phyloP scores from a whole-genome alignment of 2,797 vertebrate species.

The Leuciscus waleckii region DNA sequence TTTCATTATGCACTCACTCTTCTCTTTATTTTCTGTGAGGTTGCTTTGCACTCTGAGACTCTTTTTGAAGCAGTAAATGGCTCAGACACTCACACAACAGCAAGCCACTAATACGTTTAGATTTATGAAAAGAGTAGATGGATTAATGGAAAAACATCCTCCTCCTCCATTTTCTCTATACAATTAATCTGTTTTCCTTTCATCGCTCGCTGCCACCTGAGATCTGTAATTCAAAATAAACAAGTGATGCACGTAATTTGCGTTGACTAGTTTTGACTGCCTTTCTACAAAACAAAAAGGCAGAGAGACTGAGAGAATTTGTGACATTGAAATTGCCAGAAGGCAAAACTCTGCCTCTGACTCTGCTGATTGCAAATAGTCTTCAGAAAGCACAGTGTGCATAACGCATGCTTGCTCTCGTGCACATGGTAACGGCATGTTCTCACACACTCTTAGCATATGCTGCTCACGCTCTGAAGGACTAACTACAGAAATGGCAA shows the following conservation, averaged over 20 bases:
- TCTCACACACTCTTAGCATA: constrained; percentile 61
- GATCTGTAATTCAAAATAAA: background rate
- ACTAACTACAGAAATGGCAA: constrained; percentile 61
- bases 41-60: background rate
- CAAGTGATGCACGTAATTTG: constrained; percentile 45
- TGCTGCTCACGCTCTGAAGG: constrained; percentile 56
- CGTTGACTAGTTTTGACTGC: constrained; percentile 11
- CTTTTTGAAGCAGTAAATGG: background rate
- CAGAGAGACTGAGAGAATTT: constrained; percentile 51
- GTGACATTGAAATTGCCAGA: constrained; percentile 51
- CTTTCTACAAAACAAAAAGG: constrained; percentile 30
- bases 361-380: constrained; percentile 49
- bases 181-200: background rate
- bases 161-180: constrained; percentile 32
- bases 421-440: constrained; percentile 45
- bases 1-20: background rate
- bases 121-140: constrained; percentile 37
- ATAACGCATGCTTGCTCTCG: constrained; percentile 62
- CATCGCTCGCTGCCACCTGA: background rate
- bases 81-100: constrained; percentile 9
- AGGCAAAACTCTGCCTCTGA: constrained; percentile 52
- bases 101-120: background rate
- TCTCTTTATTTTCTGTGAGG: background rate
- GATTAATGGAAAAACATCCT: constrained; percentile 62
- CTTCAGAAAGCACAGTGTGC: constrained; percentile 54